These are phyloP conservation scores for Poicephalus meyeri DNA, from an alignment of 2,113 vertebrate species.

Conservation along the genomic window DNA sequence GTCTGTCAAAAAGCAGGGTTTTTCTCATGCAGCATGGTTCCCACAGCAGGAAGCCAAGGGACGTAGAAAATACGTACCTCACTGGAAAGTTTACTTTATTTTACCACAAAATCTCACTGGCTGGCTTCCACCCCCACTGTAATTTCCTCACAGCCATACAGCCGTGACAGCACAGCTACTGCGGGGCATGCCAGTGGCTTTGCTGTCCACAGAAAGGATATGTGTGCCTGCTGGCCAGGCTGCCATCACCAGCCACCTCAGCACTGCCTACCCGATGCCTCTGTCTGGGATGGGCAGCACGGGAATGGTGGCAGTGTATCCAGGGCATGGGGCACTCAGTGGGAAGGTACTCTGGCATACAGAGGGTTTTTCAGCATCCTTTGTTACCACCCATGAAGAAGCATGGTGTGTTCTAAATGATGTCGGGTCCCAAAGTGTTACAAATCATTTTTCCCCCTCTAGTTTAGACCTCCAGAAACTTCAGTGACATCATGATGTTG, in stretches of 20 bases:
- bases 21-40: neutral
- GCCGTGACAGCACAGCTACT: neutral
- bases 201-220: neutral
- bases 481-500: neutral
- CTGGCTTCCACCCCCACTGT: conserved; percentile 60
- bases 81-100: conserved; percentile 61
- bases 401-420: neutral
- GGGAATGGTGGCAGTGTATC: neutral
- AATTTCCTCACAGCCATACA: conserved; percentile 21
- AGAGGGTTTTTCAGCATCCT: neutral
- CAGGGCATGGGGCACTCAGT: neutral
- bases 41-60: conserved; percentile 35
- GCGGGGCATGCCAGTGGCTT: neutral
- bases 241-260: fast-evolving
- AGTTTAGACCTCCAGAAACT: neutral
- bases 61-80: conserved; percentile 40
- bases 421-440: neutral
- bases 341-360: neutral
- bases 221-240: neutral
- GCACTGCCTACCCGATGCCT: fast-evolving
- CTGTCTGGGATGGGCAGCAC: fast-evolving
- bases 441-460: neutral
- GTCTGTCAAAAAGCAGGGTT: neutral
- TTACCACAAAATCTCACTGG: conserved; percentile 49
- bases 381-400: neutral